These are phyloP conservation scores for Tholera decimalis DNA, from an alignment of 2,888 invertebrate genomes.

Conservation along the genomic window DNA sequence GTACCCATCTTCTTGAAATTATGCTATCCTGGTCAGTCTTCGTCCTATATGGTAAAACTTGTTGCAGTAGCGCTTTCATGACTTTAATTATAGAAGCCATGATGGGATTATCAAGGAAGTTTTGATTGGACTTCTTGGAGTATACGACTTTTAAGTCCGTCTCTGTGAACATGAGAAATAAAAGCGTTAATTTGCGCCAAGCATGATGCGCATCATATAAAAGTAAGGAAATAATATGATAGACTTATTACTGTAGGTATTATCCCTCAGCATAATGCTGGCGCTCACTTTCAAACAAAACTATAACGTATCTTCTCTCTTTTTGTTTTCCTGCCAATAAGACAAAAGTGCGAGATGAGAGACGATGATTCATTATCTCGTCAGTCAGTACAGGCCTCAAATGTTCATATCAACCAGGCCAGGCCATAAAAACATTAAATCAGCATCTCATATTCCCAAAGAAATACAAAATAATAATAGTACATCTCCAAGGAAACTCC, in stretches of 20 bases:
- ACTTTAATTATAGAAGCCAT: background rate
- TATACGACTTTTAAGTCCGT: background rate
- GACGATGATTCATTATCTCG: no score
- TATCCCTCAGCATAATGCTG: no score
- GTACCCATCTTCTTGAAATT: constrained; percentile 11
- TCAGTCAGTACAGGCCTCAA: no score
- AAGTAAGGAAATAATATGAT: no score
- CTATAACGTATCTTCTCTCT: no score
- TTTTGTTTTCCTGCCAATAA: background rate
- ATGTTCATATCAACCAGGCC: no score
- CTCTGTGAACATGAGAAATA: no score
- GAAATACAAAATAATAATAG: background rate
- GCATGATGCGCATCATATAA: no score
- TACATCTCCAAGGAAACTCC: background rate
- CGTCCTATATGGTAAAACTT: background rate
- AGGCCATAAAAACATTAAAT: no score
- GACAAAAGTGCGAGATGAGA: no score
- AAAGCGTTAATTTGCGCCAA: no score
- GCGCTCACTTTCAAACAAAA: background rate
- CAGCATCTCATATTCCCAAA: background rate
- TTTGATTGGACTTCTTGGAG: background rate
- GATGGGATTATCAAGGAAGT: background rate
- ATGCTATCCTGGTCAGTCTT: background rate
- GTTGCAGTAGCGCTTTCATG: background rate
- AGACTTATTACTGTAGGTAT: no score